Conservation (phyloP, 2,113 vertebrate species). For the Globicephala melas region DNA sequence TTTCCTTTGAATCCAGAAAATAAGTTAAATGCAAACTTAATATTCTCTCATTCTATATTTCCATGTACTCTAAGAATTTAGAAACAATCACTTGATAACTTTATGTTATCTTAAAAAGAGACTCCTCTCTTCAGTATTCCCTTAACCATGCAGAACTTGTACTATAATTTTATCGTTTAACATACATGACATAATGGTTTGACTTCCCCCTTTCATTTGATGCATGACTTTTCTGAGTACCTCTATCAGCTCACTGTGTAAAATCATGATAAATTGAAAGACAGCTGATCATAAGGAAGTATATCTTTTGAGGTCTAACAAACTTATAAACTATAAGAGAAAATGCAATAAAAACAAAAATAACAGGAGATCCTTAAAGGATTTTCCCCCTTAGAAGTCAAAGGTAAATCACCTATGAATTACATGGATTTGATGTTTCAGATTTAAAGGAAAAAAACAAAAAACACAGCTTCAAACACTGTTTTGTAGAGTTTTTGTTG, state of each 20-base stretch:
- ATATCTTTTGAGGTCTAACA: constrained; percentile 49
- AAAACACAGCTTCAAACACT: constrained; percentile 73
- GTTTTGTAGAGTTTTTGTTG: constrained; percentile 53
- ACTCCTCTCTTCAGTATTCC: background rate
- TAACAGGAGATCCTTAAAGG: constrained; percentile 51
- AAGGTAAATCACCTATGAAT: constrained; percentile 61
- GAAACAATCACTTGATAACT: constrained; percentile 28
- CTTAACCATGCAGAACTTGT: background rate
- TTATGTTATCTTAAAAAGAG: background rate
- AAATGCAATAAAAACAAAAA: constrained; percentile 51
- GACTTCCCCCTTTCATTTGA: background rate
- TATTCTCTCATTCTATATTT: background rate
- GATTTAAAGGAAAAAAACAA: constrained; percentile 37
- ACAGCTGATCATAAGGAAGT: constrained; percentile 51
- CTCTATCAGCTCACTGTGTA: constrained; percentile 26
- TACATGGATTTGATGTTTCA: constrained; percentile 59
- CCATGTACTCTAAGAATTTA: constrained; percentile 11
- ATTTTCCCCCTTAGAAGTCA: constrained; percentile 70
- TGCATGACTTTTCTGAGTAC: background rate
- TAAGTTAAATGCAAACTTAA: constrained; percentile 46
- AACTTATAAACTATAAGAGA: constrained; percentile 61
- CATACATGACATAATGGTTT: background rate
- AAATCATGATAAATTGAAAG: constrained; percentile 35
- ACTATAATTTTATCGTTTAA: background rate
- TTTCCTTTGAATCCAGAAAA: constrained; percentile 49